Evolutionary conservation across 2,888 invertebrate genomes (phyloP).

Genomic region (Smittia aterrima): DNA sequence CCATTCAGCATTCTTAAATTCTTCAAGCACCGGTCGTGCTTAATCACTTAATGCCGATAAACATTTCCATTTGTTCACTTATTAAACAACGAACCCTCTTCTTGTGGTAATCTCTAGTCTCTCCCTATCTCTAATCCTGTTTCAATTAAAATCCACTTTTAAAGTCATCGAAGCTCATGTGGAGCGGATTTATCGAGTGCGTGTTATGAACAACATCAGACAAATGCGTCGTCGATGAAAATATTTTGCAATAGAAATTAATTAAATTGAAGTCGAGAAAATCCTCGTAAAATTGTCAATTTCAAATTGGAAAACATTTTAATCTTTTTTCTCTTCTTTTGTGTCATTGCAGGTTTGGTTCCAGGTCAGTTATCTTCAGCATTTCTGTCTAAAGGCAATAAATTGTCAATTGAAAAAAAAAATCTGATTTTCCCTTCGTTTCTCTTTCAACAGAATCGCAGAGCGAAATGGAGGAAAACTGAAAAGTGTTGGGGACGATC

Average conservation of each 20-base stretch:
- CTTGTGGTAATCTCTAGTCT: neutral
- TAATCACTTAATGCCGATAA: constrained; percentile 37
- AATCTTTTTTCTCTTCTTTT: constrained; percentile 41
- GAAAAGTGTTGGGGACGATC: constrained; percentile 99
- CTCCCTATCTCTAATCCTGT: constrained; percentile 35
- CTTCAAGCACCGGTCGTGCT: neutral
- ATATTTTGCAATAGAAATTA: neutral
- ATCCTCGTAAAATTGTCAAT: neutral
- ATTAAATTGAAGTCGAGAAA: neutral
- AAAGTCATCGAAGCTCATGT: constrained; percentile 30
- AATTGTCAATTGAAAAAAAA: neutral
- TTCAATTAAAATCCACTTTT: constrained; percentile 36
- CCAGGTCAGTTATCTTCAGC: constrained; percentile 45
- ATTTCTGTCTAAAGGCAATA: neutral
- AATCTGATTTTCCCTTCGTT: neutral
- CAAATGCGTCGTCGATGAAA: neutral
- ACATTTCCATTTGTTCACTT: constrained; percentile 14
- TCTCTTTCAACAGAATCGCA: constrained; percentile 75
- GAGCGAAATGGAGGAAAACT: constrained; percentile 99
- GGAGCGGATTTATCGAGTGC: neutral
- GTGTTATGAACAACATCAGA: neutral
- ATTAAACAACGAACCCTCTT: constrained; percentile 7
- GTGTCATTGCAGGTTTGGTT: constrained; percentile 85
- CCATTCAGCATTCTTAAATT: neutral
- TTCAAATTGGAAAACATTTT: constrained; percentile 43